phyloP scores from a whole-genome alignment of 2,113 vertebrate species.

The Tonatia bakeri region DNA sequence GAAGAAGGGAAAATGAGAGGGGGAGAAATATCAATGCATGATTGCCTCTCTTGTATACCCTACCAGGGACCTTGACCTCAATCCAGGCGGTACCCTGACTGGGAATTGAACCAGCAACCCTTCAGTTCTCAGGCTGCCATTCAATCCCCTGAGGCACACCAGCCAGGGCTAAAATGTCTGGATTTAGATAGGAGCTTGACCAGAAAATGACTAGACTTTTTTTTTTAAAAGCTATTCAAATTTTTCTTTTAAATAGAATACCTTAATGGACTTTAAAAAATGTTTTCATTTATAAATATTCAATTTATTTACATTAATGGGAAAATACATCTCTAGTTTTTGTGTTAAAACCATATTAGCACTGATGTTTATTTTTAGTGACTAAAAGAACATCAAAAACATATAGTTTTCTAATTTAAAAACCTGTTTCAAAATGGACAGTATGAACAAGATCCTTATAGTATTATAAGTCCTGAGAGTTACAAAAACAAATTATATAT shows the following conservation, averaged over 20 bases:
- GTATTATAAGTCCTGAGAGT: not conserved
- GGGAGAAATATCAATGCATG: no score
- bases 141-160: no score
- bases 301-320: not conserved
- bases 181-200: not conserved
- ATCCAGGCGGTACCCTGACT: no score
- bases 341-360: not conserved
- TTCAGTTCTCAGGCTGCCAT: no score
- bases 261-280: not conserved
- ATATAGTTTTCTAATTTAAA: not conserved
- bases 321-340: not conserved
- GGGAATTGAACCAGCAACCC: no score
- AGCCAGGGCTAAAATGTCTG: not conserved
- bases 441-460: not conserved
- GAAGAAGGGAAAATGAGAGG: no score
- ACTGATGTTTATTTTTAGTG: not conserved
- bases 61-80: no score
- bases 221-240: not conserved
- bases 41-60: no score
- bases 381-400: not conserved
- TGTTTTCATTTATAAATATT: not conserved
- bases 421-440: not conserved
- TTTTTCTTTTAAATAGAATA: not conserved
- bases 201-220: not conserved
- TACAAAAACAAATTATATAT: not conserved